Percentiles rank a stretch among this genome's conserved stretches.
phyloP scores from a whole-genome alignment of 2,113 vertebrate species.

The Suncus etruscus region DNA sequence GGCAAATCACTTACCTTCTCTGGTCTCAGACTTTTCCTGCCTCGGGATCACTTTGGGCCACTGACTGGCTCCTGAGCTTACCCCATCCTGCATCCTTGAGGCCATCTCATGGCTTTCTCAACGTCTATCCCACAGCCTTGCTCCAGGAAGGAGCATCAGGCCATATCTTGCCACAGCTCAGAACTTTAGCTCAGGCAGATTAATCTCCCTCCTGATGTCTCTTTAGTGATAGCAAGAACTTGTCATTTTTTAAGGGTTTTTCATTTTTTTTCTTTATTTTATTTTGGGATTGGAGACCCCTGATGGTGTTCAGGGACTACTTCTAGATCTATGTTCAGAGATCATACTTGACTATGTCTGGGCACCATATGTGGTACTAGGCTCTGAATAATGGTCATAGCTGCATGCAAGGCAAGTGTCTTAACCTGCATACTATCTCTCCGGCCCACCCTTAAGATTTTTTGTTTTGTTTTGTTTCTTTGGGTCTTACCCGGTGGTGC shows the following conservation, averaged over 20 bases:
- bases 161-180: not conserved
- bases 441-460: no score
- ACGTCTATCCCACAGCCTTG: not conserved
- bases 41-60: not conserved
- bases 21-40: conserved; percentile 14
- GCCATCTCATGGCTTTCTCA: not conserved
- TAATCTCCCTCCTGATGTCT: not conserved
- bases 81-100: not conserved
- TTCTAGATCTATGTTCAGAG: no score
- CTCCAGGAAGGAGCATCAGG: not conserved
- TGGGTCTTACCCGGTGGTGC: no score
- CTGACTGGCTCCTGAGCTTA: not conserved
- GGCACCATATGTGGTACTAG: no score
- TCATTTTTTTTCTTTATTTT: no score
- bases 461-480: no score
- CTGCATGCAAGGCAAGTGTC: not conserved
- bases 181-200: not conserved
- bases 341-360: no score
- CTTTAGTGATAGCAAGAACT: not conserved
- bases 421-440: not conserved
- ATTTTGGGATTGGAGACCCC: no score
- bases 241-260: not conserved
- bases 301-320: not conserved
- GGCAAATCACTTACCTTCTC: not conserved
- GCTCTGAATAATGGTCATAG: no score